phyloP scores from a whole-genome alignment of 2,888 invertebrate genomes.

The Toxonevra muliebris region DNA sequence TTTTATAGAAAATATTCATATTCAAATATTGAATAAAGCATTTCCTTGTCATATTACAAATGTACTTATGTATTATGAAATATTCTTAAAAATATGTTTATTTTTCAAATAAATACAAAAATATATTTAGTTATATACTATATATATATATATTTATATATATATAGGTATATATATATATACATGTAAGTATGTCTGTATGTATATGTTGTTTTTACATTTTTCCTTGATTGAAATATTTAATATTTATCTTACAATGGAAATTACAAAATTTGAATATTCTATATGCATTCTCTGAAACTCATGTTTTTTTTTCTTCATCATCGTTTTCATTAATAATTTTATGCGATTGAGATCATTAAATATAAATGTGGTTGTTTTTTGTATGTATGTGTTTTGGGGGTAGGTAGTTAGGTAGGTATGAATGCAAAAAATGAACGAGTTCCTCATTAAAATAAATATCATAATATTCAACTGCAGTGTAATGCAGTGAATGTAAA shows the following conservation, averaged over 20 bases:
- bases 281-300: conserved; percentile 3
- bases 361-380: conserved; percentile 27
- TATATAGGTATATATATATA: conserved; percentile 13
- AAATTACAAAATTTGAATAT: background rate
- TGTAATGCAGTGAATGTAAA: too few species aligned
- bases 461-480: too few species aligned
- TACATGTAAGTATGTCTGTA: conserved; percentile 2
- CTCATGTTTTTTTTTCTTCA: conserved; percentile 15
- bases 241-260: background rate
- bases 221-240: background rate
- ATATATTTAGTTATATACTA: conserved; percentile 26
- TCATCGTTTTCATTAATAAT: conserved; percentile 11
- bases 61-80: background rate
- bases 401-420: conserved; percentile 12
- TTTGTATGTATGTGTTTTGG: conserved; percentile 21
- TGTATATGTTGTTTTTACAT: background rate
- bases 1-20: too few species aligned
- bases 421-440: too few species aligned
- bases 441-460: too few species aligned
- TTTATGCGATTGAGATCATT: conserved; percentile 25
- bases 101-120: conserved; percentile 23
- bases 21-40: too few species aligned
- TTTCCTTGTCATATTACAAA: too few species aligned
- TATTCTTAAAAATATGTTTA: background rate
- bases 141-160: conserved; percentile 22